Percentiles rank a stretch among this genome's conserved stretches.
Evolutionary conservation across 2,888 invertebrate genomes (phyloP).

Genomic region (Tinea pellionella): DNA sequence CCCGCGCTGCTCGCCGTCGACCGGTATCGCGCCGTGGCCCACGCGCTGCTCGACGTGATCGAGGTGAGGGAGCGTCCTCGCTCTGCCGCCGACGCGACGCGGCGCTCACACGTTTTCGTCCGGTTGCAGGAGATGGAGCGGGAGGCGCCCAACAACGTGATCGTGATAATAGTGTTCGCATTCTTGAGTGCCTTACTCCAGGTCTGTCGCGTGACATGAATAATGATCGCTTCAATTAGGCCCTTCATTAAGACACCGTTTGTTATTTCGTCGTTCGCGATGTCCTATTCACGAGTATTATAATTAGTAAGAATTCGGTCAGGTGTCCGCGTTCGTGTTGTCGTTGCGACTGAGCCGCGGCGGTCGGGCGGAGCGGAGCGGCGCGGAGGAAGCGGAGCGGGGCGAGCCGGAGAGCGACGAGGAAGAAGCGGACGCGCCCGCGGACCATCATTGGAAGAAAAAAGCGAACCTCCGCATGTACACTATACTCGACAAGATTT

Average conservation of each 20-base stretch:
- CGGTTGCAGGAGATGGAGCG: conserved; percentile 53
- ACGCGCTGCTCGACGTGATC: conserved; percentile 53
- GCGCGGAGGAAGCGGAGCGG: not conserved
- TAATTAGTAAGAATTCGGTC: too few relatives aligned
- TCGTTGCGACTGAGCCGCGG: conserved; percentile 20
- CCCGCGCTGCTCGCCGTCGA: conserved; percentile 57
- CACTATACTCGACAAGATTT: conserved; percentile 63
- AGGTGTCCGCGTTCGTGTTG: conserved; percentile 28
- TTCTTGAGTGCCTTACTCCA: conserved; percentile 43
- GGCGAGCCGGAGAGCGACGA: conserved; percentile 27
- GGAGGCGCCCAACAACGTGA: conserved; percentile 57
- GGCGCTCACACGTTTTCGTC: not conserved
- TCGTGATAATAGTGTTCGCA: conserved; percentile 48
- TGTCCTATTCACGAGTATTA: too few relatives aligned
- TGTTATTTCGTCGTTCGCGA: not conserved
- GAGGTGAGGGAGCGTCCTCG: too few relatives aligned
- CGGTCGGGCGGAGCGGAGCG: conserved; percentile 17
- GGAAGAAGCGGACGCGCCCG: conserved; percentile 22
- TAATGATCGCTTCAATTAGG: too few relatives aligned
- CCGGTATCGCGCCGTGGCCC: conserved; percentile 47
- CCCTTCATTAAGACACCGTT: too few relatives aligned
- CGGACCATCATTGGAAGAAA: conserved; percentile 21
- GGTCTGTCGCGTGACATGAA: conserved; percentile 20
- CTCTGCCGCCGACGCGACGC: not conserved
- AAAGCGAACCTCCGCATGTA: conserved; percentile 45